Conservation (phyloP, 2,797 vertebrate species). For the Myoxocephalus aenaeus region DNA sequence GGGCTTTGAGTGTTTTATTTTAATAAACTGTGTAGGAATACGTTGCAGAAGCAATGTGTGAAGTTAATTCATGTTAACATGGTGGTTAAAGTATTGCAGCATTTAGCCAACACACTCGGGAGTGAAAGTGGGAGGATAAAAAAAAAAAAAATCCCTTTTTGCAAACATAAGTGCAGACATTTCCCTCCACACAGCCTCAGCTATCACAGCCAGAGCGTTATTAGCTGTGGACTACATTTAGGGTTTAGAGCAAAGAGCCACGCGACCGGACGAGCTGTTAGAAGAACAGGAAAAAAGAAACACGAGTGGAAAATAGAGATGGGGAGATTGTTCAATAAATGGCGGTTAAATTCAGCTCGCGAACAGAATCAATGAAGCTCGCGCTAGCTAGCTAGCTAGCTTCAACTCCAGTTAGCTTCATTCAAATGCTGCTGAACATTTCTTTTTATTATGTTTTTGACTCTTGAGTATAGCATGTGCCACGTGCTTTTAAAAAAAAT, state of each 20-base stretch:
- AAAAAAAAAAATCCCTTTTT: constrained; percentile 24
- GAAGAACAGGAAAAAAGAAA: too few relatives aligned
- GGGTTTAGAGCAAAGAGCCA: not conserved
- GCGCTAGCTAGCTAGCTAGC: constrained; percentile 40
- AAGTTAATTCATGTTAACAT: not conserved
- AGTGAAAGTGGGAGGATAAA: constrained; percentile 56
- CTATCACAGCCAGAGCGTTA: constrained; percentile 29
- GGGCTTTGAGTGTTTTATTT: constrained; percentile 45
- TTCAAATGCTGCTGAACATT: not conserved
- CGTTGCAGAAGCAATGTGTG: constrained; percentile 12
- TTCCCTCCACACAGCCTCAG: constrained; percentile 86
- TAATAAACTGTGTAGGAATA: constrained; percentile 21
- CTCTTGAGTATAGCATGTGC: rapidly evolving
- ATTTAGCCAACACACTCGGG: not conserved
- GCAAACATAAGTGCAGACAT: constrained; percentile 68
- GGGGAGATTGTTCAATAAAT: not conserved
- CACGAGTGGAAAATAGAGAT: rapidly evolving
- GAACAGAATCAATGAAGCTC: constrained; percentile 22
- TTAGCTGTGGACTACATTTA: not conserved
- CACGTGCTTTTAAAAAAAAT: rapidly evolving
- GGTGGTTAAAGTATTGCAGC: not conserved
- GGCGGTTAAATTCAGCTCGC: constrained; percentile 52
- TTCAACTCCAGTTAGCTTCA: constrained; percentile 14
- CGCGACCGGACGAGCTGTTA: not conserved
- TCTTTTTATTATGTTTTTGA: not conserved